Percentiles rank a stretch among this genome's conserved stretches.
Evolutionary conservation across 2,113 vertebrate genomes (phyloP).

Genomic region (Myiopsitta monachus): DNA sequence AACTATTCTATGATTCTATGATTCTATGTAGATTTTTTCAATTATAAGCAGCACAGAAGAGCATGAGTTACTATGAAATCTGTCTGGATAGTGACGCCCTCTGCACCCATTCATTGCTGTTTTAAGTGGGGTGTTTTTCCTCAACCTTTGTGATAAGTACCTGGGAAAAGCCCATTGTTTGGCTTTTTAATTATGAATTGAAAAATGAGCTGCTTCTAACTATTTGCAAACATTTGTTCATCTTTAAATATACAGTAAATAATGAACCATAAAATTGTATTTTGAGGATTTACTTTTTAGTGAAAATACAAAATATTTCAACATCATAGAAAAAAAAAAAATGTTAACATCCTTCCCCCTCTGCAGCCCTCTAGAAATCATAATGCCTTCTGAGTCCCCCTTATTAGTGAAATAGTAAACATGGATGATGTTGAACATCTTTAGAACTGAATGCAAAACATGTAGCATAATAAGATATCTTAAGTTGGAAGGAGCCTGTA

Average conservation of each 20-base stretch:
- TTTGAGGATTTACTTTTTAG: not conserved
- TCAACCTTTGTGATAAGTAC: not conserved
- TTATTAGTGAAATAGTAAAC: not conserved
- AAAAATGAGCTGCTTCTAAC: not conserved
- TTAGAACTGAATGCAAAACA: not conserved
- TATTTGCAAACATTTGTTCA: not conserved
- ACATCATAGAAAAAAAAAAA: not conserved
- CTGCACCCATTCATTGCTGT: not conserved
- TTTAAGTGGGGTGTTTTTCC: not conserved
- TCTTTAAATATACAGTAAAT: not conserved
- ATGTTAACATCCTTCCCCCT: not conserved
- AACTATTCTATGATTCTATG: too few relatives aligned
- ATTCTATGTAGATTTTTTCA: accelerated
- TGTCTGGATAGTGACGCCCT: not conserved
- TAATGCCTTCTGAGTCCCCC: not conserved
- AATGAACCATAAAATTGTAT: not conserved
- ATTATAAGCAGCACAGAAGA: not conserved
- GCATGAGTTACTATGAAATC: not conserved
- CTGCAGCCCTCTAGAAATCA: not conserved
- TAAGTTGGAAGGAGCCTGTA: not conserved
- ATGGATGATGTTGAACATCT: not conserved
- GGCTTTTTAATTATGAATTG: not conserved
- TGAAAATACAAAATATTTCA: not conserved
- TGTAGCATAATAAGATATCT: not conserved
- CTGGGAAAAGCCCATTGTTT: not conserved